Conservation (phyloP, 2,888 invertebrate genomes). For the Drosophila buzzatii region DNA sequence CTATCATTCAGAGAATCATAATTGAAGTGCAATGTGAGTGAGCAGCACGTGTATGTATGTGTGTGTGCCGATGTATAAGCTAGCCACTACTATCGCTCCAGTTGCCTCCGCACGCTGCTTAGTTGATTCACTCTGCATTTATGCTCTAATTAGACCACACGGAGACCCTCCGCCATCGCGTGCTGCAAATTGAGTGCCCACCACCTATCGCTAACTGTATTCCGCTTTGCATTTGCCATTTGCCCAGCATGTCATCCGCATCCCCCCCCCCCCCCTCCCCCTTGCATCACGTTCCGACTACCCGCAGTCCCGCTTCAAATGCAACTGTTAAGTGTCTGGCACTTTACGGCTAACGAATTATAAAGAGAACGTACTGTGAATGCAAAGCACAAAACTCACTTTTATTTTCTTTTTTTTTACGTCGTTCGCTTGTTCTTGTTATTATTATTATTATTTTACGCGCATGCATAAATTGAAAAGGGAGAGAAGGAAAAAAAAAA, state of each 20-base stretch:
- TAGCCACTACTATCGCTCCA: neutral
- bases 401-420: constrained; percentile 39
- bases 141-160: constrained; percentile 65
- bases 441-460: constrained; percentile 73
- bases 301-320: constrained; percentile 24
- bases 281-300: neutral
- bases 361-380: constrained; percentile 41
- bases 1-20: neutral
- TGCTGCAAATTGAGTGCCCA: constrained; percentile 63
- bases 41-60: constrained; percentile 7
- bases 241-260: constrained; percentile 15
- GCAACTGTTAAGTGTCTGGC: constrained; percentile 70
- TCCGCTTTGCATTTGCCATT: constrained; percentile 44
- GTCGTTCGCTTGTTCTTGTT: constrained; percentile 42
- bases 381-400: constrained; percentile 44
- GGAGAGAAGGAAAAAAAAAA: constrained; percentile 14
- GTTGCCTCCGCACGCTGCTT: neutral
- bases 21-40: neutral
- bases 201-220: constrained; percentile 50
- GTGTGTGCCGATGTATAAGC: constrained; percentile 17
- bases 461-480: constrained; percentile 40
- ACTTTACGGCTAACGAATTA: constrained; percentile 65
- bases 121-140: constrained; percentile 22
- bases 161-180: constrained; percentile 37
- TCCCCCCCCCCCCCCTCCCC: neutral